A percentile compares a stretch with the other conserved stretches of the same genome.
Conservation (phyloP, 2,113 vertebrate species). For the Chlorodrepanis virens region DNA sequence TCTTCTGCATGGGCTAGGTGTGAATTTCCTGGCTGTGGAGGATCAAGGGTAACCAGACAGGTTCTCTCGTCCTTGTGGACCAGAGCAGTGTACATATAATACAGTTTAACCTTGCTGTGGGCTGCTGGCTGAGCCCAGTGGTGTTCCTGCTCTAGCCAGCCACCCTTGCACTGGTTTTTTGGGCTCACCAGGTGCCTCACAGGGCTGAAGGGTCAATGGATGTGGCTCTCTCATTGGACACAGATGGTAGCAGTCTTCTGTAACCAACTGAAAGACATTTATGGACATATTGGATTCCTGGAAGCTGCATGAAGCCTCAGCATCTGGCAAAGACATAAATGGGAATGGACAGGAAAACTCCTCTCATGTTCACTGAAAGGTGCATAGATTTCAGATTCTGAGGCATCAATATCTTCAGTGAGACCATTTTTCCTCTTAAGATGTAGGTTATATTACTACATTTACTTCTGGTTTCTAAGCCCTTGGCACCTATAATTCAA, state of each 20-base stretch:
- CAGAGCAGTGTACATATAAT: not conserved
- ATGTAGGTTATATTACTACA: not conserved
- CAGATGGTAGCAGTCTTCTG: not conserved
- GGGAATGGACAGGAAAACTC: not conserved
- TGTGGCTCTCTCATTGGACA: not conserved
- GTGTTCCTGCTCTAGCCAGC: not conserved
- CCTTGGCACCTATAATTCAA: constrained; percentile 35
- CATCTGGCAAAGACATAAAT: not conserved
- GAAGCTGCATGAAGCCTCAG: not conserved
- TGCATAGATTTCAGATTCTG: not conserved
- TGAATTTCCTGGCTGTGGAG: not conserved
- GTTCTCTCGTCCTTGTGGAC: not conserved
- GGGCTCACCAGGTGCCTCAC: not conserved
- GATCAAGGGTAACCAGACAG: not conserved
- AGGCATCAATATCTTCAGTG: not conserved
- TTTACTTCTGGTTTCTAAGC: not conserved
- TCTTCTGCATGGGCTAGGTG: not conserved
- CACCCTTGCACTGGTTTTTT: not conserved
- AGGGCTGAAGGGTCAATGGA: not conserved
- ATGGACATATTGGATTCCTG: not conserved
- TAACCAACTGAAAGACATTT: not conserved
- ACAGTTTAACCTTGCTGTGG: too few relatives aligned
- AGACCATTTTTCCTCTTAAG: not conserved
- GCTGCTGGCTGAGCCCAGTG: fast-evolving
- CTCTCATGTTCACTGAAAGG: not conserved